Evolutionary conservation across 2,113 vertebrate genomes (phyloP).

Genomic region (Cavia aperea): DNA sequence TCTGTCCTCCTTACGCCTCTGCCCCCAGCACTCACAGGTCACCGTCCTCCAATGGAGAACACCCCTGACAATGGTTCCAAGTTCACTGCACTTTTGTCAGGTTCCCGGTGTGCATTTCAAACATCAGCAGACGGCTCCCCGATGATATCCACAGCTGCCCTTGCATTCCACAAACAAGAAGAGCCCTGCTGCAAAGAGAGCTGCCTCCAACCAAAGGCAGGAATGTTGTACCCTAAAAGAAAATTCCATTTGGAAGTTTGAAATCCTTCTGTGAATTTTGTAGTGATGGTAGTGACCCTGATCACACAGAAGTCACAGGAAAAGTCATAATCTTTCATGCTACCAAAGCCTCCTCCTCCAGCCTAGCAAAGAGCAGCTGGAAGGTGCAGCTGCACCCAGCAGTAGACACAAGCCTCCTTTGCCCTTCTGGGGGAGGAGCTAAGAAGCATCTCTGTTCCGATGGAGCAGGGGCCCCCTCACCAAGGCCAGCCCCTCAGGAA

Average conservation of each 20-base stretch:
- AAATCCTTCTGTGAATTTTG: constrained; percentile 10
- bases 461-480: neutral
- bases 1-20: neutral
- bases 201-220: neutral
- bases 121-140: constrained; percentile 50
- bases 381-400: neutral
- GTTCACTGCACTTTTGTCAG: constrained; percentile 36
- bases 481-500: neutral
- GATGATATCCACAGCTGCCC: constrained; percentile 23
- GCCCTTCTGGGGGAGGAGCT: neutral
- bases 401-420: neutral
- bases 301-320: neutral
- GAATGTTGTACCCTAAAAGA: neutral
- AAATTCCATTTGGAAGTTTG: constrained; percentile 18
- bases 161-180: neutral
- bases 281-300: neutral
- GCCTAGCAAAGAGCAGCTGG: constrained; percentile 26
- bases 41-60: constrained; percentile 18
- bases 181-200: neutral
- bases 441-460: neutral
- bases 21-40: neutral
- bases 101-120: constrained; percentile 11
- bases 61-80: neutral
- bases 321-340: neutral
- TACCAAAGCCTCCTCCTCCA: neutral